Percentiles rank a stretch among this genome's conserved stretches.
Conservation (phyloP, 2,797 vertebrate species). For the Oophaga sylvatica region DNA sequence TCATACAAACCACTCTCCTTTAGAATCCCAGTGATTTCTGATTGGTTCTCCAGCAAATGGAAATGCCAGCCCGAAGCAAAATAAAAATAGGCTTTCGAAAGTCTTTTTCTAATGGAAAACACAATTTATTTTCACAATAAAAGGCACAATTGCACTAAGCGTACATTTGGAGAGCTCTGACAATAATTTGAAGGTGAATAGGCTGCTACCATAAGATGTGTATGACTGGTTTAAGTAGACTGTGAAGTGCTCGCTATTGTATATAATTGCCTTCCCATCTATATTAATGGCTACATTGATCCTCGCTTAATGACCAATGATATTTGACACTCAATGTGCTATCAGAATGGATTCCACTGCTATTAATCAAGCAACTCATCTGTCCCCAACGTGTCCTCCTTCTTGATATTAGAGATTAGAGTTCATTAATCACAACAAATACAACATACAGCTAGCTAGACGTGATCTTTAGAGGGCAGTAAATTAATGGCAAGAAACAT, state of each 20-base stretch:
- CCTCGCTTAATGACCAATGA: slow-evolving; percentile 61
- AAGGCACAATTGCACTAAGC: slow-evolving; percentile 54
- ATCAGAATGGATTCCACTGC: slow-evolving; percentile 62
- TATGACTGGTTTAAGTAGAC: slow-evolving; percentile 39
- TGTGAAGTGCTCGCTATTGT: slow-evolving; percentile 36
- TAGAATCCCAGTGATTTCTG: slow-evolving; percentile 19
- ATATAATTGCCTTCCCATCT: slow-evolving; percentile 47
- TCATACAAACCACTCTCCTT: slow-evolving; percentile 20
- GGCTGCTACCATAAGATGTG: slow-evolving; percentile 26
- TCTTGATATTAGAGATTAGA: slow-evolving; percentile 42
- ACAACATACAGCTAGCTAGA: slow-evolving; percentile 28
- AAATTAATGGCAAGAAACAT: slow-evolving; percentile 38
- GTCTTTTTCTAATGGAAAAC: slow-evolving; percentile 56
- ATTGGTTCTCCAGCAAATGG: slow-evolving; percentile 54
- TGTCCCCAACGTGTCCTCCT: slow-evolving; percentile 7
- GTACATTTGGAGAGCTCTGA: slow-evolving; percentile 40
- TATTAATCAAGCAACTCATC: slow-evolving; percentile 44
- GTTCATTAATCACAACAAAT: slow-evolving; percentile 53
- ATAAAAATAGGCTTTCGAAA: slow-evolving; percentile 53
- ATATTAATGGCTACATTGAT: slow-evolving; percentile 56
- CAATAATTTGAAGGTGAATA: slow-evolving; percentile 51
- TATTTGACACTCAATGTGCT: slow-evolving; percentile 61
- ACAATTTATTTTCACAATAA: slow-evolving; percentile 59
- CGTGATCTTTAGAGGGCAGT: slow-evolving; percentile 27
- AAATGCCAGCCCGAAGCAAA: slow-evolving; percentile 57